phyloP scores from a whole-genome alignment of 1,140 invertebrate genomes.

The Acyrthosiphon pisum region DNA sequence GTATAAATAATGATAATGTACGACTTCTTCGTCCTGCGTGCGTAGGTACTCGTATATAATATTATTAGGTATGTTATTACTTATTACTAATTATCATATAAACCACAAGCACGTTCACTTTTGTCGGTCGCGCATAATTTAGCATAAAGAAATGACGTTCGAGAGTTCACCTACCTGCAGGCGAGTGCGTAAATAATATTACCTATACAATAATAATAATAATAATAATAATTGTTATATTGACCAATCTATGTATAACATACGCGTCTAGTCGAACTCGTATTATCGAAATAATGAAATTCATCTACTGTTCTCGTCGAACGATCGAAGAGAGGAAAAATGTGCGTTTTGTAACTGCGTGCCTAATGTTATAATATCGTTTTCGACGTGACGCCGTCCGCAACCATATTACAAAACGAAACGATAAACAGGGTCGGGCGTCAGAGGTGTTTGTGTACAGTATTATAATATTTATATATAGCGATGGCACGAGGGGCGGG shows the following conservation, averaged over 20 bases:
- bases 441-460: neutral
- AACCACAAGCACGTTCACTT: conserved; percentile 1
- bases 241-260: neutral
- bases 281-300: neutral
- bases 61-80: neutral
- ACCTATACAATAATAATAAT: neutral
- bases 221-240: neutral
- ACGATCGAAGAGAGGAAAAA: neutral
- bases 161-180: neutral
- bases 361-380: neutral
- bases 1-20: neutral
- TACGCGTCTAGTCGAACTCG: neutral
- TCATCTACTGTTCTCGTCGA: neutral
- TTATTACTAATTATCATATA: neutral
- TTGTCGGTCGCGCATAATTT: neutral
- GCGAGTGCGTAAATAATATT: neutral
- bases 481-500: neutral
- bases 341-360: neutral
- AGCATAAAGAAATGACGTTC: neutral
- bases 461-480: neutral
- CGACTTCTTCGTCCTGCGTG: neutral
- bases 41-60: neutral
- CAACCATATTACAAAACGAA: neutral
- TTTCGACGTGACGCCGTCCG: neutral
- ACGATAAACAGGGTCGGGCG: neutral